Percentiles rank a stretch among this genome's conserved stretches.
These are phyloP conservation scores for Lutraria rhynchaena DNA, from an alignment of 1,140 invertebrate genomes.

Conservation along the genomic window DNA sequence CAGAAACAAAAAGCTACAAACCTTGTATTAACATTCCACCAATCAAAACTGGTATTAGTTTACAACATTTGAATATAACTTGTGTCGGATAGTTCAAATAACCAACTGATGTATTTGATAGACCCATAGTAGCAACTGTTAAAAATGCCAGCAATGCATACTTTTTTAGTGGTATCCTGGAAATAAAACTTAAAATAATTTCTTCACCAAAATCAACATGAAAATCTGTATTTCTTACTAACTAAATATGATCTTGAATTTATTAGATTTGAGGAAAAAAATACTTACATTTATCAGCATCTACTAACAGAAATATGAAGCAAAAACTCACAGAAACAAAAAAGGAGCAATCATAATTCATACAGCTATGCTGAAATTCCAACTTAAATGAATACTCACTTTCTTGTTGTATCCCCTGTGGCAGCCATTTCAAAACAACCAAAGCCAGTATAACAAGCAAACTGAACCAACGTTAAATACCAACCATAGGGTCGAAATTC, in stretches of 20 bases:
- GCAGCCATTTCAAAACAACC: conserved; percentile 89
- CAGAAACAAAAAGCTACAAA: conserved; percentile 41
- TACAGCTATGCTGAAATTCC: no score
- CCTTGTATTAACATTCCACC: conserved; percentile 96
- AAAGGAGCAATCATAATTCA: no score
- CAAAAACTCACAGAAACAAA: not conserved
- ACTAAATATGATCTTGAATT: not conserved
- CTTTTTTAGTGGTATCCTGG: conserved; percentile 91
- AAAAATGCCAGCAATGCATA: conserved; percentile 93
- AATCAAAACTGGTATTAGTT: conserved; percentile 96
- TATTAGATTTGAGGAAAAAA: not conserved
- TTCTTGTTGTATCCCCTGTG: conserved; percentile 86
- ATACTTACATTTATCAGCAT: not conserved
- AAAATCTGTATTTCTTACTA: not conserved
- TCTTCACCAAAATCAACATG: not conserved
- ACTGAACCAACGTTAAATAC: conserved; percentile 96
- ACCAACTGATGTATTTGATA: conserved; percentile 96
- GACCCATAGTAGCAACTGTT: conserved; percentile 96
- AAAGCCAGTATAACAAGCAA: conserved; percentile 92
- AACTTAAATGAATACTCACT: no score
- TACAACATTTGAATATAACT: conserved; percentile 89
- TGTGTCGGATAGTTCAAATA: conserved; percentile 95
- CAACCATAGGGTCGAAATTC: conserved; percentile 95
- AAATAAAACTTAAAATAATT: conserved; percentile 64
- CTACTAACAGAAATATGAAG: not conserved